These are phyloP conservation scores for Villa cingulata DNA, from an alignment of 2,888 invertebrate species.

Conservation along the genomic window DNA sequence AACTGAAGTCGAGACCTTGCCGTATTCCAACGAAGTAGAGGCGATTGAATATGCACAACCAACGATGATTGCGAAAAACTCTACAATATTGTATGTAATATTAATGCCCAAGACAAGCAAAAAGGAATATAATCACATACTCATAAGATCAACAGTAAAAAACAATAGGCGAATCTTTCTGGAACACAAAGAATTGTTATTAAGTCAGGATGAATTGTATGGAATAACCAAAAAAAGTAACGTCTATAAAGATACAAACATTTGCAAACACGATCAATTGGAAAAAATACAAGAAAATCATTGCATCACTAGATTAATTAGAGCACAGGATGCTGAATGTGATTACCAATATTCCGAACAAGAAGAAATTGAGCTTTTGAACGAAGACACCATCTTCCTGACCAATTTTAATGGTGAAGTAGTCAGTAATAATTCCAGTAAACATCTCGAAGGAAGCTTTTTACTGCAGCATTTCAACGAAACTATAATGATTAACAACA, in stretches of 20 bases:
- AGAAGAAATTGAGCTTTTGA: conserved; percentile 2
- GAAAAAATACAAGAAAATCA: no score
- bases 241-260: no score
- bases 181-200: no score
- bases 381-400: conserved; percentile 4
- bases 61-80: no score
- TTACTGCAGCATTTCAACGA: conserved; percentile 2
- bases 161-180: no score
- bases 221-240: no score
- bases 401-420: conserved; percentile 6
- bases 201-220: no score
- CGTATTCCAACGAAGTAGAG: no score
- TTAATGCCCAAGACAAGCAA: not conserved
- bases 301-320: no score
- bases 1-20: no score
- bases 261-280: no score
- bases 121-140: not conserved
- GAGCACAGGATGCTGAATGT: not conserved
- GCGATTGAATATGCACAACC: not conserved
- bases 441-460: conserved; percentile 1
- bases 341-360: conserved; percentile 2
- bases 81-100: no score
- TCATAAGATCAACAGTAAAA: not conserved
- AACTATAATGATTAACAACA: conserved; percentile 1
- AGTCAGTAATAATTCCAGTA: not conserved